phyloP scores from a whole-genome alignment of 2,888 invertebrate species.

The Euplagia quadripunctaria region DNA sequence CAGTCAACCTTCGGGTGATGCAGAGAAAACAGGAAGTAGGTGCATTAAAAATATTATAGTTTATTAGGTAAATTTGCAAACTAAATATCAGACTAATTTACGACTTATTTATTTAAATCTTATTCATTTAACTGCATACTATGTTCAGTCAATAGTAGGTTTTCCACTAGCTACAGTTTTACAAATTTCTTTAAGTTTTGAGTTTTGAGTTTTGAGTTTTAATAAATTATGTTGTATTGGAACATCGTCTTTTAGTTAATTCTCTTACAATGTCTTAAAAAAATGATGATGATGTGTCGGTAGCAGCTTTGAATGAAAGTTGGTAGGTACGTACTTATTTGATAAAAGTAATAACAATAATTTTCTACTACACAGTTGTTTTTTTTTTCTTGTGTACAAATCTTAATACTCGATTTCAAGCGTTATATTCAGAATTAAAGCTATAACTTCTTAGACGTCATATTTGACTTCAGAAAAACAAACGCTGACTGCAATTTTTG shows the following conservation, averaged over 20 bases:
- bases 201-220: no score
- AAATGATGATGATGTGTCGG: background rate
- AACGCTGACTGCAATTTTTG: background rate
- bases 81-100: no score
- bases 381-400: background rate
- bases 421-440: background rate
- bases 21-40: no score
- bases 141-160: background rate
- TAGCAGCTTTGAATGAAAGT: background rate
- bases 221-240: no score
- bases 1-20: no score
- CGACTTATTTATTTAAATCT: background rate
- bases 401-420: background rate
- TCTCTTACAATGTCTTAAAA: background rate
- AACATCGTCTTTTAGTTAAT: no score
- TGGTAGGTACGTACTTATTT: background rate
- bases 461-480: background rate
- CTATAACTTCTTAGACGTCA: background rate
- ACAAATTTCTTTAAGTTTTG: background rate
- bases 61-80: no score
- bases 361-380: background rate
- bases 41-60: no score
- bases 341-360: no score
- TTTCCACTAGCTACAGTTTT: background rate
- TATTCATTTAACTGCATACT: background rate